phyloP scores from a whole-genome alignment of 2,797 vertebrate genomes.

The Ispidina lecontei region DNA sequence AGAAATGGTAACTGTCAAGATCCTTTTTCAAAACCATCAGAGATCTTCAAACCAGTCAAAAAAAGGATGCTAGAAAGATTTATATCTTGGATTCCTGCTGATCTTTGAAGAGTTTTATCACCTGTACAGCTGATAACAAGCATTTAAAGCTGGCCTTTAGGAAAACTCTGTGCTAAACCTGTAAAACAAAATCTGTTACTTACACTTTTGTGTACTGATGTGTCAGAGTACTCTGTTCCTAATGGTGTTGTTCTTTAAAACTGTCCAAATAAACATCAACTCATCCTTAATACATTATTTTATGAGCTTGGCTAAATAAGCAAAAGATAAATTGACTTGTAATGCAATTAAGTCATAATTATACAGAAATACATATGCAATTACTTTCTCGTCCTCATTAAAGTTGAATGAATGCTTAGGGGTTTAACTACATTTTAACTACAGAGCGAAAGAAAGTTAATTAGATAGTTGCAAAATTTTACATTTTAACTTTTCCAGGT shows the following conservation, averaged over 20 bases:
- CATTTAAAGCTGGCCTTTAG: background rate
- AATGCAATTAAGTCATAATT: slow-evolving; percentile 71
- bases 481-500: background rate
- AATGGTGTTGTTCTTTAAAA: background rate
- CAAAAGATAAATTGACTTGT: slow-evolving; percentile 44
- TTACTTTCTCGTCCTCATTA: slow-evolving; percentile 62
- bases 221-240: background rate
- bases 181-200: background rate
- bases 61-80: background rate
- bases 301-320: slow-evolving; percentile 54
- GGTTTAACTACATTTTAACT: slow-evolving; percentile 69
- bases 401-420: slow-evolving; percentile 60
- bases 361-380: slow-evolving; percentile 68
- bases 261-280: slow-evolving; percentile 3
- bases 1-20: background rate
- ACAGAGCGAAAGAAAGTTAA: slow-evolving; percentile 49
- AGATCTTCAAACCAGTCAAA: background rate
- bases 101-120: background rate
- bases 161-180: background rate
- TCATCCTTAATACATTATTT: slow-evolving; percentile 10
- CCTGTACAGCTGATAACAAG: background rate
- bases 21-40: background rate
- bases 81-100: background rate
- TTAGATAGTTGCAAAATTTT: slow-evolving; percentile 37
- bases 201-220: background rate